Evolutionary conservation across 2,113 vertebrate species (phyloP), one percentile per base, ranked within the genome.

Genomic region (Datnioides undecimradiatus): DNA sequence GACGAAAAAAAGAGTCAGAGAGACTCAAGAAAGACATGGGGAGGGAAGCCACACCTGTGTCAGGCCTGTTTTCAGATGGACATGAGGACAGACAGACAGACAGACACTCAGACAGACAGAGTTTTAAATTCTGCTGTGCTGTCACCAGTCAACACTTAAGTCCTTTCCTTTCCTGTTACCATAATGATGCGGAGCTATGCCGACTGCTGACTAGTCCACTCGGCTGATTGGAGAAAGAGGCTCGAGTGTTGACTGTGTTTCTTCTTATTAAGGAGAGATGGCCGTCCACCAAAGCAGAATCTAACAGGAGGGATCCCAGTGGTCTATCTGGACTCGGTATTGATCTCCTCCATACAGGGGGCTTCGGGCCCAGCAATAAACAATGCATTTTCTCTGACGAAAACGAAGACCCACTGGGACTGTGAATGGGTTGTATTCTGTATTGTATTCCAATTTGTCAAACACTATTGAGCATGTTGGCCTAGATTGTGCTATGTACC

Each of bases 161-260:
- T 70, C 77, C 73, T 83, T 51, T 89, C 59, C 40, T 67, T 82
- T 71, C 76, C 82, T 64, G 76, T 87, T 88, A 58, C 78, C 78
- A 52, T 85, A 86, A 89, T 84, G 90, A 89, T 88, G 88, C 87
- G 79, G 82, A 82, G 87, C 85, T 63, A 80, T 83, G 85, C 76
- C 29, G 77, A 88, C 79, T 88, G 89, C 91, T 91, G 90, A 93
- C 89, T 91, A 66, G 80, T 91, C 82, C 76, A 87, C 84, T 87
- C 25, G 80, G 80, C 86, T 89, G 86, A 89, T 91, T 84, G 79
- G 67, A 80, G 52, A 77, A 83, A 80, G 68, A 79, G 60, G 76
- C 63, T 89, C 25, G 69, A 85, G 76, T 78, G 82, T 88, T 84
- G 84, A 88, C 79, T 81, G 63, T 84, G 84, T 86, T 86, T 78